Conservation (phyloP, 2,113 vertebrate genomes). For the Falcunculus frontatus region DNA sequence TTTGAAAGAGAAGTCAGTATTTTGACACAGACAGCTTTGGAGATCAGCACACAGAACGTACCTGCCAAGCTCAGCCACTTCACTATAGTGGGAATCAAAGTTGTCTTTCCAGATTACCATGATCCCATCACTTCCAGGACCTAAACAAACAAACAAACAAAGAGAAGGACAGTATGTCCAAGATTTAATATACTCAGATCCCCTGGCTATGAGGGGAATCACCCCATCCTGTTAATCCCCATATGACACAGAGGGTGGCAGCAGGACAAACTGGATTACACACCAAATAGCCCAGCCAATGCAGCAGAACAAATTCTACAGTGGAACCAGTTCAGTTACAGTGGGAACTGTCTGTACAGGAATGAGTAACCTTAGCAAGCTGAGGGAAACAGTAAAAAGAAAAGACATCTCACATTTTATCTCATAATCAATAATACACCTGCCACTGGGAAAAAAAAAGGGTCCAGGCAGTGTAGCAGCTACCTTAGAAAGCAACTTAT, state of each 20-base stretch:
- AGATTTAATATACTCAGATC: background rate
- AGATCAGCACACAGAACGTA: constrained; percentile 22
- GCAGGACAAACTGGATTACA: background rate
- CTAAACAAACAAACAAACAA: constrained; percentile 51
- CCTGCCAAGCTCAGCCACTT: constrained; percentile 96
- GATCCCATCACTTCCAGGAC: constrained; percentile 88
- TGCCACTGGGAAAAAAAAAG: background rate
- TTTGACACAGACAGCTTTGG: background rate
- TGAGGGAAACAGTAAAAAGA: background rate
- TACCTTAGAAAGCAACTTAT: background rate
- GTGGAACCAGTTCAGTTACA: background rate
- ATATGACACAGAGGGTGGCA: background rate
- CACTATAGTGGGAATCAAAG: constrained; percentile 91
- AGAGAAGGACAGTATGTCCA: background rate
- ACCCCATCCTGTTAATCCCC: background rate
- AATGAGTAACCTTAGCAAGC: background rate
- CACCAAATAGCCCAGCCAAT: background rate
- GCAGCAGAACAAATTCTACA: background rate
- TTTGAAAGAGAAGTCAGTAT: background rate
- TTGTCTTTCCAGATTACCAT: constrained; percentile 96
- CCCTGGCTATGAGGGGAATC: background rate
- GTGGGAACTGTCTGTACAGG: background rate
- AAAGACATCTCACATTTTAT: background rate
- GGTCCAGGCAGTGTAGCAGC: background rate
- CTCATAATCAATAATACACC: background rate